Conservation (phyloP, 1,140 invertebrate genomes). For the Pseudomyrmex pallidus region DNA sequence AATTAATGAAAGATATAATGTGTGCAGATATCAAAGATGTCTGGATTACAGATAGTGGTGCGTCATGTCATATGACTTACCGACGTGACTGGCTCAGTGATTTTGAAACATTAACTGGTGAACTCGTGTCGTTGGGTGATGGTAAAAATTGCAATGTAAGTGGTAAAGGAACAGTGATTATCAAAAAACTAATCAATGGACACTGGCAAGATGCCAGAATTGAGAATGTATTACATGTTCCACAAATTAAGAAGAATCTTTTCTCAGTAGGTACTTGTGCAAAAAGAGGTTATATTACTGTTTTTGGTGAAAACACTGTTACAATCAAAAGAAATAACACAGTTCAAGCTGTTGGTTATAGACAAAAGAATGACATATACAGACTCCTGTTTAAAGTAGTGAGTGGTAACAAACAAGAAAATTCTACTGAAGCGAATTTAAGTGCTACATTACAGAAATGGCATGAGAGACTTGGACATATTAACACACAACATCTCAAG, state of each 20-base stretch:
- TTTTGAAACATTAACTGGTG: neutral
- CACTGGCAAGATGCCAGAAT: neutral
- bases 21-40: neutral
- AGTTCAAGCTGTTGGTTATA: neutral
- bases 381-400: neutral
- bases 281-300: neutral
- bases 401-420: neutral
- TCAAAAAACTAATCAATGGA: neutral
- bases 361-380: neutral
- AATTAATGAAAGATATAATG: neutral
- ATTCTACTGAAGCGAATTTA: neutral
- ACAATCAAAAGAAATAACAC: too few relatives aligned
- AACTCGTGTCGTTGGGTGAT: neutral
- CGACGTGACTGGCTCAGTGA: constrained; percentile 10
- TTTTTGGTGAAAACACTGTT: neutral
- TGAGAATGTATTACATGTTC: neutral
- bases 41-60: constrained; percentile 12
- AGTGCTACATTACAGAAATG: neutral
- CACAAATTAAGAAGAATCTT: neutral
- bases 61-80: constrained; percentile 26
- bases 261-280: neutral
- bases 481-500: too few relatives aligned
- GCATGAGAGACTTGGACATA: neutral
- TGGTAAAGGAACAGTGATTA: neutral
- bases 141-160: neutral